These are phyloP conservation scores for Acrobasis suavella DNA, from an alignment of 2,888 invertebrate species.

Conservation along the genomic window DNA sequence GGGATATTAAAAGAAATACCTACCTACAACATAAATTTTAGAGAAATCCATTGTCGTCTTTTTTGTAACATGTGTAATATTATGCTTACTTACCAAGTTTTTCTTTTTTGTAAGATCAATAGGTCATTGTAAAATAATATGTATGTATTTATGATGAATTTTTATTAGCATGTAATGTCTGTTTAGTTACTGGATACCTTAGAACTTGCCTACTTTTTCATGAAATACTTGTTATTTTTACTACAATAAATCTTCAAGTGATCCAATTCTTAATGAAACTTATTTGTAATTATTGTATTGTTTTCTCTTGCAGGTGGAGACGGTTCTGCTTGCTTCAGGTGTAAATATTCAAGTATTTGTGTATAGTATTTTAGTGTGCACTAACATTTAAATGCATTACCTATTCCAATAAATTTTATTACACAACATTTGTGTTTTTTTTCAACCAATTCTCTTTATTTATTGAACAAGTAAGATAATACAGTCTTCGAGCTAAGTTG, in stretches of 20 bases:
- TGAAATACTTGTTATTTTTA: too few species aligned
- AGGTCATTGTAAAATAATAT: background rate
- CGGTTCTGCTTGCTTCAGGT: constrained; percentile 56
- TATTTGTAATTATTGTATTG: constrained; percentile 23
- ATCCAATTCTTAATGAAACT: background rate
- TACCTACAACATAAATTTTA: too few species aligned
- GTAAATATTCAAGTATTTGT: constrained; percentile 70
- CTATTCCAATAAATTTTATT: constrained; percentile 63
- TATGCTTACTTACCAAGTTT: background rate
- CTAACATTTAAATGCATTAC: constrained; percentile 51
- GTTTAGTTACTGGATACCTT: too few species aligned
- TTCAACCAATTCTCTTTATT: background rate
- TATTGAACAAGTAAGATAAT: too few species aligned
- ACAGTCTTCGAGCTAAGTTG: too few species aligned
- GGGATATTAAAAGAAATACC: too few species aligned
- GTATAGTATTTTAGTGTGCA: constrained; percentile 65
- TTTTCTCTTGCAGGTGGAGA: constrained; percentile 71
- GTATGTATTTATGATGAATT: background rate
- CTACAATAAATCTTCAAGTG: background rate
- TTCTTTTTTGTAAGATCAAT: background rate
- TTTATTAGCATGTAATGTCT: background rate
- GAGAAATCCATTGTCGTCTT: too few species aligned
- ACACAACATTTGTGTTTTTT: constrained; percentile 14
- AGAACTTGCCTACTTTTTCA: too few species aligned
- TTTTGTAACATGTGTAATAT: background rate